phyloP scores from a whole-genome alignment of 35 echinoderm and acorn worm species.

The Nesometra sesokonis region DNA sequence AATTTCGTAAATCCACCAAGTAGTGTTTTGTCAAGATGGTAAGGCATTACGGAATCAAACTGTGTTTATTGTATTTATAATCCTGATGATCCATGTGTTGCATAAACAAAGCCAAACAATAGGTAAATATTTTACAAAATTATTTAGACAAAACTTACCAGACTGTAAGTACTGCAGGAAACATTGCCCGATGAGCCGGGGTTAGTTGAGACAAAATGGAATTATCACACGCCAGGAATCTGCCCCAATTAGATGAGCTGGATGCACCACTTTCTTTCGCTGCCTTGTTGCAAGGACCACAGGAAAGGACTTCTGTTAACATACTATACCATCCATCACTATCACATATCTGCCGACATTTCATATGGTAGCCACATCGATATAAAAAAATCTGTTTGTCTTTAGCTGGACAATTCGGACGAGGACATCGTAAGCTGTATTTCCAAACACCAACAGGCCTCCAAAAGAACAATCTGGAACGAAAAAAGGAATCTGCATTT shows the following conservation, averaged over 20 bases:
- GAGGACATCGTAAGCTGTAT: constrained; percentile 10
- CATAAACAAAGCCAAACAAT: no score
- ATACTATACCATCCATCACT: constrained; percentile 20
- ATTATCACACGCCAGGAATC: constrained; percentile 9
- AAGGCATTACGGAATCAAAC: no score
- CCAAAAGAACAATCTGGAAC: constrained; percentile 19
- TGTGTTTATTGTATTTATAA: no score
- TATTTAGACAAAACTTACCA: neutral
- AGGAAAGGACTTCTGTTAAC: constrained; percentile 30
- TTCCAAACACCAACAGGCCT: constrained; percentile 17
- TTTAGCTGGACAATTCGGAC: constrained; percentile 8
- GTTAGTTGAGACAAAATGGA: constrained; percentile 13
- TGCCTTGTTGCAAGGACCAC: constrained; percentile 23
- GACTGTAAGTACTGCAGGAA: constrained; percentile 27
- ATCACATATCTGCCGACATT: neutral
- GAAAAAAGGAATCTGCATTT: constrained; percentile 15
- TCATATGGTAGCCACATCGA: neutral
- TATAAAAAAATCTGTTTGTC: constrained; percentile 1
- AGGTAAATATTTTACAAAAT: no score
- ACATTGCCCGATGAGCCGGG: constrained; percentile 27
- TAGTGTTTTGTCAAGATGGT: no score
- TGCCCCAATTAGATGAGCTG: neutral
- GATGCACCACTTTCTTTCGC: neutral
- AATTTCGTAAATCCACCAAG: no score
- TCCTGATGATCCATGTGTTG: no score